Evolutionary conservation across 2,113 vertebrate genomes (phyloP).

Genomic region (Halichoerus grypus): DNA sequence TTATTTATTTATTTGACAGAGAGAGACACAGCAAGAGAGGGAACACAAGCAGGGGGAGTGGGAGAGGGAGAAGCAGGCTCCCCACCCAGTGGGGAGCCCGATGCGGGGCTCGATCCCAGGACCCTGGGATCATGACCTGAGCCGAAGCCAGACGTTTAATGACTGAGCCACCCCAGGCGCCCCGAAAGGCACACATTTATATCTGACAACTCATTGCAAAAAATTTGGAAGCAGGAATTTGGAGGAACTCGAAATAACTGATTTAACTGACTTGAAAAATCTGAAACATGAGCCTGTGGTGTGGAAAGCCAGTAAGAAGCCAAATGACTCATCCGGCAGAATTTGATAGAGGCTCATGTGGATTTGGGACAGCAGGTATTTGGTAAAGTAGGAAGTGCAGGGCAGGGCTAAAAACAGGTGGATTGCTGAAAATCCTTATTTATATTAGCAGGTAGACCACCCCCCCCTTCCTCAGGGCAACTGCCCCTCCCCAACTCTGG

Average conservation of each 20-base stretch:
- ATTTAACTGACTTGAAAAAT: constrained; percentile 28
- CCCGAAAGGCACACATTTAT: neutral
- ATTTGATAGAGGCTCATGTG: neutral
- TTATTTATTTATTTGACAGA: too few species aligned
- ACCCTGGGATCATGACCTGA: too few species aligned
- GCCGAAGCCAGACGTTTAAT: too few species aligned
- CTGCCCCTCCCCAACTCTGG: neutral
- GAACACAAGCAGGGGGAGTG: too few species aligned
- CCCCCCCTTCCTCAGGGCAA: neutral
- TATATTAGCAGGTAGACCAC: neutral
- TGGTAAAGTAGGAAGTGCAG: neutral
- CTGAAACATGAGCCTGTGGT: neutral
- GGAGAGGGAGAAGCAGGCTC: too few species aligned
- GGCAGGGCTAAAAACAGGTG: neutral
- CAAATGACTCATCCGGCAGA: neutral
- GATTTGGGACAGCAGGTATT: neutral
- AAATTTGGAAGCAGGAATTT: constrained; percentile 1
- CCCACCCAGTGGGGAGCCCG: too few species aligned
- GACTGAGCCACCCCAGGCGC: too few species aligned
- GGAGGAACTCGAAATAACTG: neutral
- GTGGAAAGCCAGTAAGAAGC: neutral
- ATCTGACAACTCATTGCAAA: neutral
- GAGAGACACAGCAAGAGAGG: too few species aligned
- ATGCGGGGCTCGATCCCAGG: too few species aligned
- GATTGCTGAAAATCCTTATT: neutral